phyloP scores from a whole-genome alignment of 2,888 invertebrate species.

The Onthophagus sagittarius region DNA sequence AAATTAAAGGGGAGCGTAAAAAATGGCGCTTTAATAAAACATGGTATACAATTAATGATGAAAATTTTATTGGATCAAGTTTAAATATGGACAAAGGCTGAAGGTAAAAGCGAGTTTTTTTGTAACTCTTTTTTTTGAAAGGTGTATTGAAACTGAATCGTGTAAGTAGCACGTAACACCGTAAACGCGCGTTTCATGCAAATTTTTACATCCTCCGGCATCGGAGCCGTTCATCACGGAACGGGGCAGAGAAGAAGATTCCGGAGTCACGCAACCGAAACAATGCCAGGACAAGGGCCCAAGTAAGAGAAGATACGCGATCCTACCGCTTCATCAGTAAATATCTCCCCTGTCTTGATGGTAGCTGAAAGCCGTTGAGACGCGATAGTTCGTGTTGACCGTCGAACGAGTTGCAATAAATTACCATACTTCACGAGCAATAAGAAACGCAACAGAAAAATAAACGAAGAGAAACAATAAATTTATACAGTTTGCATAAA shows the following conservation, averaged over 20 bases:
- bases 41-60: no score
- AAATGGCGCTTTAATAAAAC: no score
- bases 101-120: background rate
- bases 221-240: background rate
- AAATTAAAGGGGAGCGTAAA: no score
- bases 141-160: background rate
- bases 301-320: background rate
- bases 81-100: background rate
- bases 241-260: background rate
- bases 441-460: background rate
- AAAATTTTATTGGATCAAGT: no score
- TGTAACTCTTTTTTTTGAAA: background rate
- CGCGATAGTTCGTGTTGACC: conserved; percentile 1
- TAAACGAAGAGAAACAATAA: background rate
- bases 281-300: conserved; percentile 1
- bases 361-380: background rate
- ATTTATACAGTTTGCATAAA: background rate
- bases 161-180: background rate
- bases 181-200: background rate
- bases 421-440: background rate
- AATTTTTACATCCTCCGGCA: background rate
- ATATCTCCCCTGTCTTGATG: background rate
- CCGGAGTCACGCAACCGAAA: conserved; percentile 8
- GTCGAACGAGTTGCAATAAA: background rate
- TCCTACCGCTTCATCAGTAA: conserved; percentile 8